Evolutionary conservation across 2,113 vertebrate genomes (phyloP).

Genomic region (Triplophysa siluroides): DNA sequence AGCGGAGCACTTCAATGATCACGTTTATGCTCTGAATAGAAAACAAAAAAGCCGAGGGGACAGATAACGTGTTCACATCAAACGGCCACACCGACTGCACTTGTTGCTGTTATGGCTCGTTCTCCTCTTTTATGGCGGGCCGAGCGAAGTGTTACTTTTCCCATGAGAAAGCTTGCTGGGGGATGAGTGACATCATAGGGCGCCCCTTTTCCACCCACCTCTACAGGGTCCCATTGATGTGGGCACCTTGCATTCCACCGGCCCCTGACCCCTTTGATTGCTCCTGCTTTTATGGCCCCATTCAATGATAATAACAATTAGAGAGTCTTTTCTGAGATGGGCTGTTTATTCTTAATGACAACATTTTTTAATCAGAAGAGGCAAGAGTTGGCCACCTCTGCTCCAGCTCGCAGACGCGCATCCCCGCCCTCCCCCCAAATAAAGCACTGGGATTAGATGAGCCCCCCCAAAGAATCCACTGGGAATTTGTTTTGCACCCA

Average conservation of each 20-base stretch:
- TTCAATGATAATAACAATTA: conserved; percentile 58
- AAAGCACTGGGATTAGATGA: conserved; percentile 1
- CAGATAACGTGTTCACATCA: conserved; percentile 73
- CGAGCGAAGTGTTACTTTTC: conserved; percentile 79
- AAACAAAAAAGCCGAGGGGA: conserved; percentile 69
- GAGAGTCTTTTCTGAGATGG: conserved; percentile 40
- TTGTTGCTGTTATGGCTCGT: conserved; percentile 67
- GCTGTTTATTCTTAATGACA: conserved; percentile 53
- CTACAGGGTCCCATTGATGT: conserved; percentile 54
- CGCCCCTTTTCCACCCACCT: conserved; percentile 51
- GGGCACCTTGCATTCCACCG: conserved; percentile 52
- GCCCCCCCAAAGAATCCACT: not conserved
- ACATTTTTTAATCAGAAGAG: conserved; percentile 55
- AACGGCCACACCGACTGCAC: conserved; percentile 67
- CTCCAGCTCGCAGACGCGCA: conserved; percentile 13
- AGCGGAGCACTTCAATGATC: conserved; percentile 82
- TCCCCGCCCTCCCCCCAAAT: not conserved
- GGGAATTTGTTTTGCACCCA: not conserved
- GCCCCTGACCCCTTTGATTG: conserved; percentile 53
- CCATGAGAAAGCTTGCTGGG: conserved; percentile 74
- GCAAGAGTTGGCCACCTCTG: conserved; percentile 53
- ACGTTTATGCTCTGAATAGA: conserved; percentile 77
- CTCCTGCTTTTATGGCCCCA: conserved; percentile 48
- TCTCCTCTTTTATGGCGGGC: conserved; percentile 68
- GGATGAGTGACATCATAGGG: conserved; percentile 58